A percentile compares a stretch with the other conserved stretches of the same genome.
phyloP scores from a whole-genome alignment of 2,888 invertebrate species.

The Pristionchus entomophagus region DNA sequence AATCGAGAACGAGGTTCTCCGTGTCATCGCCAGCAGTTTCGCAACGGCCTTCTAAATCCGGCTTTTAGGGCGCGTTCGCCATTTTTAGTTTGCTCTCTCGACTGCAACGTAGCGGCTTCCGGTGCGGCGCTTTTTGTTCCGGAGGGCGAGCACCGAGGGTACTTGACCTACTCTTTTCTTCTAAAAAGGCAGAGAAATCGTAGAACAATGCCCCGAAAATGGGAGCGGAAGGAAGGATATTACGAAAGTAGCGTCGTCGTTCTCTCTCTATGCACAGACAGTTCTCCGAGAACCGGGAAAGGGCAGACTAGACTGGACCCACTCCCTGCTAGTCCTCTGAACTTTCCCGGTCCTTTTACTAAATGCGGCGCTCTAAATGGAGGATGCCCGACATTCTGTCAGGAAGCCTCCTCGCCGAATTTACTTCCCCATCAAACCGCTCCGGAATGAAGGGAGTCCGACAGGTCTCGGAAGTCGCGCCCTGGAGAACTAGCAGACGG shows the following conservation, averaged over 20 bases:
- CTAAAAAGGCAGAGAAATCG: neutral
- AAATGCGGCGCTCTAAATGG: no score
- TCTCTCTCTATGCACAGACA: no score
- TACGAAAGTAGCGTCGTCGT: neutral
- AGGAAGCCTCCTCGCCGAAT: neutral
- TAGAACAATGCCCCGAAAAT: neutral
- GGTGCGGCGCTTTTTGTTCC: neutral
- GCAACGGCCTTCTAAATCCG: neutral
- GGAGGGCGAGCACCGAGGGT: neutral
- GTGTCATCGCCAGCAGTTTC: neutral
- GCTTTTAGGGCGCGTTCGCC: neutral
- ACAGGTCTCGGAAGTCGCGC: no score
- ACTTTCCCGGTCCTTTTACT: neutral
- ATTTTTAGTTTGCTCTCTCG: constrained; percentile 5
- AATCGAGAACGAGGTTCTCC: no score
- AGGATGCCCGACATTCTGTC: constrained; percentile 8
- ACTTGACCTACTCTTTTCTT: constrained; percentile 1
- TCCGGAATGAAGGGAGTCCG: no score
- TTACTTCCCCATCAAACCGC: neutral
- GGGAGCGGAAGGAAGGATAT: neutral
- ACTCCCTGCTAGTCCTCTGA: neutral
- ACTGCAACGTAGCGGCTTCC: constrained; percentile 18
- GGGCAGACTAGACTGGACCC: neutral
- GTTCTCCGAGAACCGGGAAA: neutral
- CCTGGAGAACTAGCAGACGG: no score